phyloP scores from a whole-genome alignment of 2,113 vertebrate species.

The Gallinago undulata region DNA sequence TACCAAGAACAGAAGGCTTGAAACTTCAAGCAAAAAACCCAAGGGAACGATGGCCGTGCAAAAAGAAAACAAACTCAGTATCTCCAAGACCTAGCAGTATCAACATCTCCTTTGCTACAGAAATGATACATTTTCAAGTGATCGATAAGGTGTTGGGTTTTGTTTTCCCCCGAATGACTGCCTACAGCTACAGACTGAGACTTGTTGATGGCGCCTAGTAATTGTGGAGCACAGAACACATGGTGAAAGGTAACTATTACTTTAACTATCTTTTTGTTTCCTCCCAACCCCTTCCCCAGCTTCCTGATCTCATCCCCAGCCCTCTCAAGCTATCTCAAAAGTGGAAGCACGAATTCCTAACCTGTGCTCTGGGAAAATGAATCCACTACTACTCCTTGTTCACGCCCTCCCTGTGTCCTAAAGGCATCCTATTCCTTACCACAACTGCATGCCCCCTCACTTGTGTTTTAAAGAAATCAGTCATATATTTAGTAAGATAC shows the following conservation, averaged over 20 bases:
- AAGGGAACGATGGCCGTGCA: background rate
- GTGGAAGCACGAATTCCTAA: background rate
- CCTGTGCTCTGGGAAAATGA: background rate
- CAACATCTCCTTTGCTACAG: background rate
- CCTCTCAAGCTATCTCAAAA: background rate
- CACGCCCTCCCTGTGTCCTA: background rate
- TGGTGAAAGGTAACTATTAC: background rate
- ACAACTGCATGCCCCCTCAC: background rate
- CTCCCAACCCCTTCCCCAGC: background rate
- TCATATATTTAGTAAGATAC: background rate
- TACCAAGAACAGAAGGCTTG: background rate
- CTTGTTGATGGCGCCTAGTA: background rate
- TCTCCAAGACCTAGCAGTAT: background rate
- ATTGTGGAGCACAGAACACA: background rate
- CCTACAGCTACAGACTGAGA: background rate
- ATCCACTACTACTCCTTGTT: background rate
- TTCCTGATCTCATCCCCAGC: background rate
- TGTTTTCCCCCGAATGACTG: accelerated
- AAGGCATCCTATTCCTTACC: background rate
- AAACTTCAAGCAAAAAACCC: background rate
- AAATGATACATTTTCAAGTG: background rate
- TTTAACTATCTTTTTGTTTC: background rate
- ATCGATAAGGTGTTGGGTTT: background rate
- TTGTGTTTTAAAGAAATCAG: background rate
- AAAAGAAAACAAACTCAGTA: background rate